phyloP scores from a whole-genome alignment of 2,113 vertebrate genomes.

The Aphyosemion australe region DNA sequence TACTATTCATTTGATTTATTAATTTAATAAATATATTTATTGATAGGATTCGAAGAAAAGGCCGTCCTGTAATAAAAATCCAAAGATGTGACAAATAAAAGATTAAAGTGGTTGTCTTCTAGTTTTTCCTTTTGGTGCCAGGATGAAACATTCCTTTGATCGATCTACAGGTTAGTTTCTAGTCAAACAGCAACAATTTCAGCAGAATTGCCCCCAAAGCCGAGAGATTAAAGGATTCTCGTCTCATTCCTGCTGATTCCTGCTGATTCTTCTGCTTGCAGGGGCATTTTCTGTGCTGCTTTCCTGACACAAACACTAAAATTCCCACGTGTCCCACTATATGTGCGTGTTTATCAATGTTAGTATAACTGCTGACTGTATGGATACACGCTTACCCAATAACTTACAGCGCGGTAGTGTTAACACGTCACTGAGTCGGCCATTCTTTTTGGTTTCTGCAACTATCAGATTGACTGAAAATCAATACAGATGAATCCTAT shows the following conservation, averaged over 20 bases:
- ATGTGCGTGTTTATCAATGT: conserved; percentile 7
- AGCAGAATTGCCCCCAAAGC: conserved; percentile 22
- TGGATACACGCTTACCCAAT: neutral
- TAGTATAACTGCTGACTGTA: conserved; percentile 9
- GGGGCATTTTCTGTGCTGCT: conserved; percentile 17
- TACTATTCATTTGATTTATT: too few species aligned
- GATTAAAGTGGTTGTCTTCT: too few species aligned
- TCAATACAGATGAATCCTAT: neutral
- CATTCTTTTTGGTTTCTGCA: neutral
- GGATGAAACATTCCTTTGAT: conserved; percentile 35
- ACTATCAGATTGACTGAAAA: neutral
- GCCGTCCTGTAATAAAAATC: too few species aligned
- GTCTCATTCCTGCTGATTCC: conserved; percentile 29
- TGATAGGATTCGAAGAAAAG: too few species aligned
- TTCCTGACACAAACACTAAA: conserved; percentile 15
- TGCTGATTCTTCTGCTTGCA: neutral
- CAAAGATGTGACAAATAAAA: too few species aligned
- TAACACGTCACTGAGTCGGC: neutral
- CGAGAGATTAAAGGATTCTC: conserved; percentile 26
- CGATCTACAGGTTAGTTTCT: conserved; percentile 13
- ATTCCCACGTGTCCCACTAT: conserved; percentile 7
- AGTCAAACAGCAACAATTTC: neutral
- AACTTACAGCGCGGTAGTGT: neutral
- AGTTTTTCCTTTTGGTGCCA: neutral
- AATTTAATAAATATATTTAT: too few species aligned